Conservation (phyloP, 2,888 invertebrate species). For the Phyllotreta striolata region DNA sequence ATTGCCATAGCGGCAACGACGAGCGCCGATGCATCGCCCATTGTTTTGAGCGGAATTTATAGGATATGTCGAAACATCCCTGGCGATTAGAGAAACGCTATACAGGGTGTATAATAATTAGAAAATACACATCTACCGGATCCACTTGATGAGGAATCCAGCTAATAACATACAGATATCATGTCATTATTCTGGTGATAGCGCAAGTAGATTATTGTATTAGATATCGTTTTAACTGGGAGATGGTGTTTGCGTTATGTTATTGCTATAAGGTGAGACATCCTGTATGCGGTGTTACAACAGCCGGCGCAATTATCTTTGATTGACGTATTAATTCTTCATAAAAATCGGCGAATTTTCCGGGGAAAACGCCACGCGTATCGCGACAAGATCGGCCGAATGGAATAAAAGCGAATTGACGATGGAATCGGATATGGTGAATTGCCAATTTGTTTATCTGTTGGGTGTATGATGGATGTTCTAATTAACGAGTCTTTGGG, state of each 20-base stretch:
- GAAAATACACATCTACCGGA: too few species aligned
- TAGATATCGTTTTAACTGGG: constrained; percentile 1
- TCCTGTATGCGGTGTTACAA: constrained; percentile 9
- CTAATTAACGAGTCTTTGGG: too few species aligned
- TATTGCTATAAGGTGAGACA: background rate
- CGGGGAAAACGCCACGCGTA: background rate
- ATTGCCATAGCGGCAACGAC: constrained; percentile 19
- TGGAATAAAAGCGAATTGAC: too few species aligned
- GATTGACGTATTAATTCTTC: constrained; percentile 26
- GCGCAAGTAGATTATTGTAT: too few species aligned
- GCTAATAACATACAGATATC: too few species aligned
- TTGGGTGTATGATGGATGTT: too few species aligned
- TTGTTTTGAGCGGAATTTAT: constrained; percentile 23
- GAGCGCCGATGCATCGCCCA: constrained; percentile 13
- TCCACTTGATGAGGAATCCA: too few species aligned
- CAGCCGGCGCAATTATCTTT: constrained; percentile 21
- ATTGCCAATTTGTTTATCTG: too few species aligned
- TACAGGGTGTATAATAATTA: background rate
- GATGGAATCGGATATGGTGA: too few species aligned
- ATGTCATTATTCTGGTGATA: too few species aligned
- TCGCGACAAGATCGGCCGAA: too few species aligned
- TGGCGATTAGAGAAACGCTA: constrained; percentile 12
- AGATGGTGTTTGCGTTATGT: constrained; percentile 5
- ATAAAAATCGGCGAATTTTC: constrained; percentile 22
- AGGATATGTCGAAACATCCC: constrained; percentile 12